Conservation (phyloP, 2,113 vertebrate species). For the Bos taurus region ARS-UCD2.0 NC_037335.1:78834501-78835000, state of each 20-base stretch:
- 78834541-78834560: not conserved
- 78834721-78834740: not conserved
- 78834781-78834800: not conserved
- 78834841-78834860: not conserved
- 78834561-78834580: not conserved
- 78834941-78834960: not conserved
- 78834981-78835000: not conserved
- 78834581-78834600: not conserved
- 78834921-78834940: not conserved
- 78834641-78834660: not conserved
- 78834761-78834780: not conserved
- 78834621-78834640: not conserved
- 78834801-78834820: not conserved
- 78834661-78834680: not conserved
- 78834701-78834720: not conserved
- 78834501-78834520: not conserved
- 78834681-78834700: not conserved
- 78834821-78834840: not conserved
- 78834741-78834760: not conserved
- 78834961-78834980: no score
- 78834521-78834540: not conserved
- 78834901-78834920: not conserved
- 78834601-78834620: fast-evolving
- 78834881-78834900: not conserved
- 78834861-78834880: fast-evolving